These are phyloP conservation scores for Pristionchus maxplancki DNA, from an alignment of 2,888 invertebrate species.

Conservation along the genomic window DNA sequence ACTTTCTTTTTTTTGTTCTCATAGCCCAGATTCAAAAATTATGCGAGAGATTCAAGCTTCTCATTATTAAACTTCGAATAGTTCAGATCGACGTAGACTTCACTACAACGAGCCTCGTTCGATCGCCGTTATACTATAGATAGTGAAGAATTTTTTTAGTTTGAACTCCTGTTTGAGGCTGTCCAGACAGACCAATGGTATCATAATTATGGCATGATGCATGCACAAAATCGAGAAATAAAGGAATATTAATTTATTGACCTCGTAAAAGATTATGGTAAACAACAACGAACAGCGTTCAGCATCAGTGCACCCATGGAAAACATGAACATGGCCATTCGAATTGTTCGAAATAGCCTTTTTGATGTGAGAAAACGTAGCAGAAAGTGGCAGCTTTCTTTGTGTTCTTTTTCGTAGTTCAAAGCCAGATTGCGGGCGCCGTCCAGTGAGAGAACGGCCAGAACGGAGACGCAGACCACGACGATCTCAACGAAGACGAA, in stretches of 20 bases:
- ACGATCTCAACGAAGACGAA: constrained; percentile 14
- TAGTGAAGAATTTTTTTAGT: too few species aligned
- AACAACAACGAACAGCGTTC: neutral
- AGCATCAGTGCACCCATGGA: neutral
- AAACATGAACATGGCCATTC: neutral
- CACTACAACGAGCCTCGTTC: neutral
- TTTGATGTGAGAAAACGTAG: neutral
- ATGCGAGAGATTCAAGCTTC: neutral
- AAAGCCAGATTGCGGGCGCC: neutral
- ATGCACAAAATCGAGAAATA: too few species aligned
- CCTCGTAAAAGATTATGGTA: neutral
- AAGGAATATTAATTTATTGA: neutral
- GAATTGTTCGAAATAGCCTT: neutral
- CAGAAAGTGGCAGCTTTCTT: neutral
- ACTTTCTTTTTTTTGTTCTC: too few species aligned
- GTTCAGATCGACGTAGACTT: neutral
- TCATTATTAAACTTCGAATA: neutral
- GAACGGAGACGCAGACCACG: neutral
- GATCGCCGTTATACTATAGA: too few species aligned
- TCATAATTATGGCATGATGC: too few species aligned
- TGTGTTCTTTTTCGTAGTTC: neutral
- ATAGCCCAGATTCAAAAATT: too few species aligned
- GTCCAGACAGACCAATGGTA: too few species aligned
- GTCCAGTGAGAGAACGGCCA: neutral
- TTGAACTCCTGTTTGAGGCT: too few species aligned